These are phyloP conservation scores for Cephus rjabovi DNA, from an alignment of 2,888 invertebrate species.

Conservation along the genomic window DNA sequence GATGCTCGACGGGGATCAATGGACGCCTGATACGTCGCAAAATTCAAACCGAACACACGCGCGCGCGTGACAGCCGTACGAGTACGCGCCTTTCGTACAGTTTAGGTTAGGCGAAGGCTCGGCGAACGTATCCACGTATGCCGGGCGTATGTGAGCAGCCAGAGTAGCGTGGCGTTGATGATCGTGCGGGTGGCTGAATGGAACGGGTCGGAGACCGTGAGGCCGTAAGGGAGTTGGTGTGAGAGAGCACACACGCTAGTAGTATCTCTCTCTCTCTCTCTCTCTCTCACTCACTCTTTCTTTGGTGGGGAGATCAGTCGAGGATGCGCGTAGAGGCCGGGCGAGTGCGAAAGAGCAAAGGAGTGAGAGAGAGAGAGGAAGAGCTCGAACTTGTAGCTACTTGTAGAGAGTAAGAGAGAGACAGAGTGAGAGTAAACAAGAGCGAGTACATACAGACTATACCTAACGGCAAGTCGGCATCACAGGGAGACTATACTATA, in stretches of 20 bases:
- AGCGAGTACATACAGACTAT: background rate
- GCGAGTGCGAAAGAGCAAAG: background rate
- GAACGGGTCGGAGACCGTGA: constrained; percentile 4
- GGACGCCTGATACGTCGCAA: background rate
- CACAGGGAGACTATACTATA: constrained; percentile 15
- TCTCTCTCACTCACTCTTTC: background rate
- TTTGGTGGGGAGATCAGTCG: background rate
- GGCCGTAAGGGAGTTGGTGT: background rate
- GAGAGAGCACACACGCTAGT: background rate
- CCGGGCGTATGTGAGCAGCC: background rate
- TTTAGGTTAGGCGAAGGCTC: background rate
- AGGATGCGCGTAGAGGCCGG: background rate
- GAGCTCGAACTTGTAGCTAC: too few relatives aligned
- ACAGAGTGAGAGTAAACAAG: background rate
- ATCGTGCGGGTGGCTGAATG: constrained; percentile 10
- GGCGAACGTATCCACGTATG: background rate
- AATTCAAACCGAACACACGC: constrained; percentile 1
- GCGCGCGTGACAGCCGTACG: background rate
- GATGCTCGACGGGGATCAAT: constrained; percentile 3
- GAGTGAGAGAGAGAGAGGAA: constrained; percentile 13
- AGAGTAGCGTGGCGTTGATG: constrained; percentile 5
- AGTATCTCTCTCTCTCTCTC: too few relatives aligned
- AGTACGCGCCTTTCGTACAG: constrained; percentile 3
- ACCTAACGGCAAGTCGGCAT: background rate
- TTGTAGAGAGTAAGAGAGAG: too few relatives aligned